Evolutionary conservation across 2,797 vertebrate species (phyloP), one percentile per base, ranked within the genome.

Genomic region (Lepidocolaptes lacrymiger): DNA sequence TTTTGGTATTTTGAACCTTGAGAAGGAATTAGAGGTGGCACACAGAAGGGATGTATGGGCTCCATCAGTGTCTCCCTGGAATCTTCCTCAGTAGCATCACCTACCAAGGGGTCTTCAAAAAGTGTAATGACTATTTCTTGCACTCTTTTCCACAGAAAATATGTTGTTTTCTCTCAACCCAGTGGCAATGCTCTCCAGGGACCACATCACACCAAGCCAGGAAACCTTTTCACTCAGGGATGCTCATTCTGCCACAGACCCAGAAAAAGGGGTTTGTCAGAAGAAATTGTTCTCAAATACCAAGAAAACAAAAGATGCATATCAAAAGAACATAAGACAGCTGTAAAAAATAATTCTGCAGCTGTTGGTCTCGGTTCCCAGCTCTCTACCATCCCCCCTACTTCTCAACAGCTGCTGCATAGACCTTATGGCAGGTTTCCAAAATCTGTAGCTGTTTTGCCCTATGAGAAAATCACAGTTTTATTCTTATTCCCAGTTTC

Each of bases 331-430:
- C n/a, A 51, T 22, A 21, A 81, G 43, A 62, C 27, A 91, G 75
- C 79, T 93, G 74, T 82, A 91, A 88, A 88, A 89, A 85, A 84
- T 28, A 88, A 74, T 84, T 83, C 36, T 83, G 85, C 89, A 96
- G 92, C 92, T 94, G 87, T 68, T 86, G 82, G 58, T 75, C 75
- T 88, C 69, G 28, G 51, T 67, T 95, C 71, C 73, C 92, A 85
- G 72, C 43, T 79, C 55, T 88, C 51, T 58, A 37, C 30, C 49
- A 66, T 62, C 71, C 18, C 9, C 56, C 5, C 52, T 71, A 24
- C 49, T 56, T 91, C 78, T 74, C 46, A 92, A 49, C 89, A 96
- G 85, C 92, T 96, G 95, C 79, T 93, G 59, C 13, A 4, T 30
- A 75, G 34, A 37, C 62, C 55, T 94, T 55, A 63, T 86, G 89